Evolutionary conservation across 1,140 invertebrate genomes (phyloP).

Genomic region (Zaprionus camerounensis): DNA sequence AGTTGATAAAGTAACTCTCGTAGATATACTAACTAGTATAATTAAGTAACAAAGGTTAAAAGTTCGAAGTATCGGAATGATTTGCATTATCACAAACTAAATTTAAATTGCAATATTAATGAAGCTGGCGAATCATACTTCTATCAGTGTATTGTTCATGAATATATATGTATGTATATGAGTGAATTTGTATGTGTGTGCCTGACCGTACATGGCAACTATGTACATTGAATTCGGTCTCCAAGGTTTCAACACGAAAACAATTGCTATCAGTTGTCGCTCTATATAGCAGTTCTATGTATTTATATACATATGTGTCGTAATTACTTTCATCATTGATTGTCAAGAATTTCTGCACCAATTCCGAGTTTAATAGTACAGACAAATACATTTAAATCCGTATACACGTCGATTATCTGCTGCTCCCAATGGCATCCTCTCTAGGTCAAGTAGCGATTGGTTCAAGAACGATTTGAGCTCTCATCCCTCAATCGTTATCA

Average conservation of each 20-base stretch:
- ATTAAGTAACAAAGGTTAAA: background rate
- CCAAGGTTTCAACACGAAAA: constrained; percentile 57
- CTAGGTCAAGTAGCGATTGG: constrained; percentile 79
- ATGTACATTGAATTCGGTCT: background rate
- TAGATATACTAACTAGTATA: background rate
- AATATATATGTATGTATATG: constrained; percentile 1
- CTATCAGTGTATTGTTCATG: constrained; percentile 19
- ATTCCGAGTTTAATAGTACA: constrained; percentile 58
- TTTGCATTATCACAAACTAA: constrained; percentile 7
- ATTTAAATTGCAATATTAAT: constrained; percentile 2
- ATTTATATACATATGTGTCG: constrained; percentile 53
- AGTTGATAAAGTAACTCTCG: background rate
- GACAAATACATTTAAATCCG: background rate
- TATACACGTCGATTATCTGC: constrained; percentile 46
- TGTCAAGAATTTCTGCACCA: constrained; percentile 72
- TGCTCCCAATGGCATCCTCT: constrained; percentile 58
- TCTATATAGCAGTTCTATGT: constrained; percentile 14
- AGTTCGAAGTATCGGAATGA: background rate
- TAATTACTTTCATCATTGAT: constrained; percentile 71
- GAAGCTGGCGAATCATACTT: background rate
- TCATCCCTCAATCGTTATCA: constrained; percentile 37
- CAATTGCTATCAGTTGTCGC: constrained; percentile 42
- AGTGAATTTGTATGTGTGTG: background rate
- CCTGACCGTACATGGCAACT: constrained; percentile 39
- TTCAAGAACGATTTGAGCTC: constrained; percentile 60